Evolutionary conservation across 2,797 vertebrate genomes (phyloP).

Genomic region (Hybognathus amarus): DNA sequence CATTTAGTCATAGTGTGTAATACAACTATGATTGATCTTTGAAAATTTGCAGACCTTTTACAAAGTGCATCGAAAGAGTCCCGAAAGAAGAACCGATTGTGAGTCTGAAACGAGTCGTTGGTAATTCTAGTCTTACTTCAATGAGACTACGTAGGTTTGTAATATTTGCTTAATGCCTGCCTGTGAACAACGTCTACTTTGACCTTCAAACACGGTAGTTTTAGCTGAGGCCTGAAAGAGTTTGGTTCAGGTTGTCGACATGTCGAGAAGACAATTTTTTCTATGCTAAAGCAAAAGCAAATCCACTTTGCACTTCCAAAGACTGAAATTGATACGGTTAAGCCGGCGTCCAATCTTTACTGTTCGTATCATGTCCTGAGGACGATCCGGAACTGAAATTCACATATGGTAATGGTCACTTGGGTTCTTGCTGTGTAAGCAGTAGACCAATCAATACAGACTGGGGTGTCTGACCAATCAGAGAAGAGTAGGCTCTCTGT

Average conservation of each 20-base stretch:
- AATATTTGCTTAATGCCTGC: background rate
- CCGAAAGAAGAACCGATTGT: background rate
- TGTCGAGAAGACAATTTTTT: background rate
- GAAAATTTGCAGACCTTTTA: background rate
- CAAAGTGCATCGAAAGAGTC: background rate
- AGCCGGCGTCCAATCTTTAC: too few relatives aligned
- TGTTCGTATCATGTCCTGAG: too few relatives aligned
- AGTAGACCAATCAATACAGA: too few relatives aligned
- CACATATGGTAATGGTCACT: too few relatives aligned
- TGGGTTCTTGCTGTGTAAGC: too few relatives aligned
- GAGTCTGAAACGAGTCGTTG: background rate
- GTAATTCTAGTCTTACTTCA: background rate
- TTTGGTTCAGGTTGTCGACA: background rate
- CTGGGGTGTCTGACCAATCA: too few relatives aligned
- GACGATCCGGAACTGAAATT: too few relatives aligned
- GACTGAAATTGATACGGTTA: too few relatives aligned
- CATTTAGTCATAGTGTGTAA: background rate
- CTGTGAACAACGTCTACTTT: background rate
- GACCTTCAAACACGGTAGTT: background rate
- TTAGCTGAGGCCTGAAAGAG: background rate
- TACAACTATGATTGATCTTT: background rate
- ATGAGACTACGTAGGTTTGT: background rate
- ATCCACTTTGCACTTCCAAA: too few relatives aligned
- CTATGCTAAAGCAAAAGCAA: background rate
- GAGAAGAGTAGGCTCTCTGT: too few relatives aligned